Evolutionary conservation across 92 coral and sea anemone genomes (phyloP).

Genomic region (Paragorgia papillata): DNA sequence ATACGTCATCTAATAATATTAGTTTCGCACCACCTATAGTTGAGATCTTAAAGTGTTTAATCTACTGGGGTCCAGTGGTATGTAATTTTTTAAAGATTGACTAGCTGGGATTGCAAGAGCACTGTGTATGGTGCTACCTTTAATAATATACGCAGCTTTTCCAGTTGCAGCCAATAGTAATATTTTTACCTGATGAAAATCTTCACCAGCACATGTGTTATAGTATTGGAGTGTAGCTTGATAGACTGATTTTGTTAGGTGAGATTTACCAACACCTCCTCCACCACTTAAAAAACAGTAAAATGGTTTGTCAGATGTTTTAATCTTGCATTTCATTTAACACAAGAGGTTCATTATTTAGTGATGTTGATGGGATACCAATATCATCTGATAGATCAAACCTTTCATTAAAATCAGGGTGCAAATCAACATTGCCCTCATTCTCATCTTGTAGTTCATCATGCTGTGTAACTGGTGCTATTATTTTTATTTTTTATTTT

Average conservation of each 20-base stretch:
- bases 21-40: no score
- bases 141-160: conserved; percentile 4
- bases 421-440: conserved; percentile 7
- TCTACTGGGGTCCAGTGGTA: conserved; percentile 41
- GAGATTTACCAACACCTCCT: not conserved
- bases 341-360: conserved; percentile 4
- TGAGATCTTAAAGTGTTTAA: no score
- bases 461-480: conserved; percentile 44
- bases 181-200: conserved; percentile 34
- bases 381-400: not conserved
- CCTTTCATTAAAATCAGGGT: conserved; percentile 29
- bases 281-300: not conserved
- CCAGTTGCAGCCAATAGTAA: conserved; percentile 45
- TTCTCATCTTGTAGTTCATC: conserved; percentile 16
- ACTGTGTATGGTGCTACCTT: conserved; percentile 51
- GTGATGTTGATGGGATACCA: conserved; percentile 5
- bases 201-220: conserved; percentile 40
- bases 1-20: conserved; percentile 46
- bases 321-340: conserved; percentile 37
- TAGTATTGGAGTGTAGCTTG: conserved; percentile 51
- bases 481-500: no score
- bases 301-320: conserved; percentile 28
- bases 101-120: conserved; percentile 43
- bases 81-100: conserved; percentile 41
- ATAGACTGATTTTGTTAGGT: conserved; percentile 46